Evolutionary conservation across 2,113 vertebrate species (phyloP).

Genomic region (Tylochromis polylepis): DNA sequence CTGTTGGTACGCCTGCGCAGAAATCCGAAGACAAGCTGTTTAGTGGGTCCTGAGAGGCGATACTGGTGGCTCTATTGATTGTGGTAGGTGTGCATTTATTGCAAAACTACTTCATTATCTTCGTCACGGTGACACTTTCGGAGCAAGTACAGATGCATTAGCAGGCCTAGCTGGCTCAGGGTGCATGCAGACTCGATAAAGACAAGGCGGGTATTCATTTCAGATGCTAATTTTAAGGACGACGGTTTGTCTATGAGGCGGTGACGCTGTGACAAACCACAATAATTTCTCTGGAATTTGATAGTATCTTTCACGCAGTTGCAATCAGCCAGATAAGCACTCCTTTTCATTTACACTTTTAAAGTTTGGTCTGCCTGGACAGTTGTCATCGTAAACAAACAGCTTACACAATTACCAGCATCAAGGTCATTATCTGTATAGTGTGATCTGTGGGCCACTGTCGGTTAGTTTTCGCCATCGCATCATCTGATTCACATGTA

Average conservation of each 20-base stretch:
- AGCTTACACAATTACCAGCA: not conserved
- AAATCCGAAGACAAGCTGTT: not conserved
- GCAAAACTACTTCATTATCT: not conserved
- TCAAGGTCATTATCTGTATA: slow-evolving; percentile 4
- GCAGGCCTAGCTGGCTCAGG: too few relatives aligned
- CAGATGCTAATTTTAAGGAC: not conserved
- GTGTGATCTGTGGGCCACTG: not conserved
- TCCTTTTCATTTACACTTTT: not conserved
- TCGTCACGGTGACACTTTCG: not conserved
- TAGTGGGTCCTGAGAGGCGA: accelerated
- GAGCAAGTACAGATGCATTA: not conserved
- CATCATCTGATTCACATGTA: not conserved
- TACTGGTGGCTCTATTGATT: not conserved
- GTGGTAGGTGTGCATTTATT: slow-evolving; percentile 5
- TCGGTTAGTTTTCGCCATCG: not conserved
- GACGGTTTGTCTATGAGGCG: too few relatives aligned
- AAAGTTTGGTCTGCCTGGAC: not conserved
- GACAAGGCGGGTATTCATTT: not conserved
- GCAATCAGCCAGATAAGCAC: accelerated
- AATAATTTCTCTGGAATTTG: not conserved
- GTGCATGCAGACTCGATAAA: not conserved
- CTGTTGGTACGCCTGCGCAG: slow-evolving; percentile 16
- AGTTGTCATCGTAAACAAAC: not conserved
- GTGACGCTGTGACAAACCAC: not conserved
- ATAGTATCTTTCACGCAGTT: not conserved